Conservation (phyloP, 2,888 invertebrate genomes). For the Steinernema scapterisci region DNA sequence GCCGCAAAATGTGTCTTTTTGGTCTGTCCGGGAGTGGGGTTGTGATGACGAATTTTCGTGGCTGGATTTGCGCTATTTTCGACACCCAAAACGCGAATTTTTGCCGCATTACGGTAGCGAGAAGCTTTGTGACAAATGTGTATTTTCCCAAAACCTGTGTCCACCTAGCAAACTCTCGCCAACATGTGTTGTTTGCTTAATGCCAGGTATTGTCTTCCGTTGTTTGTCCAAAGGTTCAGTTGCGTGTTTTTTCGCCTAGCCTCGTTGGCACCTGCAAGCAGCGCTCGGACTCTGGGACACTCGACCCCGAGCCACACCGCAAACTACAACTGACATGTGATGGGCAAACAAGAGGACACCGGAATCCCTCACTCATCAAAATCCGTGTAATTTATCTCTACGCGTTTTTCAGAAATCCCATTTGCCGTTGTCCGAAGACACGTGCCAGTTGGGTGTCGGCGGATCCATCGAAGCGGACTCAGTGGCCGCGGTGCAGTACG, state of each 20-base stretch:
- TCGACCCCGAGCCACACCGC: slow-evolving; percentile 14
- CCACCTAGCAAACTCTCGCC: not conserved
- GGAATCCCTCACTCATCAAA: not conserved
- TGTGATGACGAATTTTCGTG: too few species aligned
- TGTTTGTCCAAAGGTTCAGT: slow-evolving; percentile 23
- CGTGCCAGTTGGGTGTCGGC: slow-evolving; percentile 65
- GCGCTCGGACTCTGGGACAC: not conserved
- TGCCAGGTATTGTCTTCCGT: slow-evolving; percentile 21
- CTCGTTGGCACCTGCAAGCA: slow-evolving; percentile 31
- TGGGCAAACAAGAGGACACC: slow-evolving; percentile 2
- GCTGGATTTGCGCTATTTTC: too few species aligned
- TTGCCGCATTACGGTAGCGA: too few species aligned
- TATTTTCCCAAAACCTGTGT: not conserved
- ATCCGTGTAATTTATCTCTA: not conserved
- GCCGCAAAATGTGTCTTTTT: too few species aligned
- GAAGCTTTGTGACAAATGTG: not conserved
- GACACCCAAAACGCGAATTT: too few species aligned
- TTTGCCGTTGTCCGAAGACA: slow-evolving; percentile 61
- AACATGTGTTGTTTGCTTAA: slow-evolving; percentile 25
- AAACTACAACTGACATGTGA: slow-evolving; percentile 24
- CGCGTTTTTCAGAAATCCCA: slow-evolving; percentile 58
- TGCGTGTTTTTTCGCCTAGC: slow-evolving; percentile 31
- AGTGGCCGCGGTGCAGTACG: slow-evolving; percentile 44
- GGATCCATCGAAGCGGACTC: slow-evolving; percentile 59
- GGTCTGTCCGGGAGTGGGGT: too few species aligned